phyloP scores from a whole-genome alignment of 2,888 invertebrate genomes.

The Acanthopleura granulata region DNA sequence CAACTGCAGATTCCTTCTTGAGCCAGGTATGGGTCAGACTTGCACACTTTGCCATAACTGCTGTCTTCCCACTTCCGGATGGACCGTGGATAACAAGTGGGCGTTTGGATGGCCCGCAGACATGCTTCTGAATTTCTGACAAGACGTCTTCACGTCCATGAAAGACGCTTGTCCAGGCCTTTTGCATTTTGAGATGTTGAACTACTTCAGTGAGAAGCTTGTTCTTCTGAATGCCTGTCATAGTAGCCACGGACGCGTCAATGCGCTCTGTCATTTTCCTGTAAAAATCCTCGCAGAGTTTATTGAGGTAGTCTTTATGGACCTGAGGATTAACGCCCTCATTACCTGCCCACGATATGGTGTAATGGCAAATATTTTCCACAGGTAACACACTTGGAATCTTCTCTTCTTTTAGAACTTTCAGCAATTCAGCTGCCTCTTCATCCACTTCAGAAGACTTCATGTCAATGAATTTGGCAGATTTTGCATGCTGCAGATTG shows the following conservation, averaged over 20 bases:
- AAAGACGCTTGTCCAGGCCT: conserved; percentile 32
- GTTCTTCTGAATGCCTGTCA: conserved; percentile 26
- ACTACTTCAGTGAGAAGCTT: conserved; percentile 36
- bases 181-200: conserved; percentile 38
- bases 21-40: conserved; percentile 35
- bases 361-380: conserved; percentile 15
- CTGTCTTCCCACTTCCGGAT: conserved; percentile 47
- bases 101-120: not conserved
- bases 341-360: conserved; percentile 10
- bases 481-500: conserved; percentile 19
- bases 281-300: conserved; percentile 33
- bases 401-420: conserved; percentile 22
- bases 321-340: conserved; percentile 2
- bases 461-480: conserved; percentile 28
- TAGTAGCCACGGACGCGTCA: conserved; percentile 29
- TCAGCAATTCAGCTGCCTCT: conserved; percentile 34
- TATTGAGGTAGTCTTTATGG: conserved; percentile 31
- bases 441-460: conserved; percentile 26
- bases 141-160: conserved; percentile 34
- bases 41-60: conserved; percentile 43
- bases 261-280: conserved; percentile 30
- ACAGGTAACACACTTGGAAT: conserved; percentile 22
- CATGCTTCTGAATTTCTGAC: conserved; percentile 31
- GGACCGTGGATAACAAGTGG: conserved; percentile 40
- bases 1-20: conserved; percentile 23